These are phyloP conservation scores for Sebastes minor DNA, from an alignment of 2,797 vertebrate species.

Conservation along the genomic window DNA sequence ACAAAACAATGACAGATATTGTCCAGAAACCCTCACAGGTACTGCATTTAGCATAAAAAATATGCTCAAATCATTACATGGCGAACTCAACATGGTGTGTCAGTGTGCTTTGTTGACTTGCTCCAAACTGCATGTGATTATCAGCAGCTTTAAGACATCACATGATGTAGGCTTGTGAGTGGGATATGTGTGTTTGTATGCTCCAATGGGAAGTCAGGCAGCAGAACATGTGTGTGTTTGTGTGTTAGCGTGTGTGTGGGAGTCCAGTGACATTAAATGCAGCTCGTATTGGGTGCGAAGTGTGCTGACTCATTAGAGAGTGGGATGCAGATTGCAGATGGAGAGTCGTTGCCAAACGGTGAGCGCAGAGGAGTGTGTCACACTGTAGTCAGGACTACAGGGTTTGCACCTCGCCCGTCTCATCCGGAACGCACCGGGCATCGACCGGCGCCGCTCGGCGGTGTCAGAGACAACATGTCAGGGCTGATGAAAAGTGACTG, in stretches of 20 bases:
- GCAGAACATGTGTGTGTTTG: slow-evolving; percentile 14
- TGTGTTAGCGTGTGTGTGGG: slow-evolving; percentile 31
- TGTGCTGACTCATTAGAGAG: slow-evolving; percentile 56
- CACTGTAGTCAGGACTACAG: not conserved
- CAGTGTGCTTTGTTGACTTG: too few species aligned
- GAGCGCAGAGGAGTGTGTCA: slow-evolving; percentile 21
- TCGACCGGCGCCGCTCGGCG: not conserved
- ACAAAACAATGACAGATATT: too few species aligned
- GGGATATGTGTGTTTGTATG: not conserved
- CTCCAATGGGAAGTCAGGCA: not conserved
- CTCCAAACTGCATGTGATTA: too few species aligned
- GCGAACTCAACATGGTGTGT: too few species aligned
- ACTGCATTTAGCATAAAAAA: too few species aligned
- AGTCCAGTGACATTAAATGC: slow-evolving; percentile 30
- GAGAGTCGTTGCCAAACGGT: slow-evolving; percentile 7
- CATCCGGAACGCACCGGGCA: not conserved
- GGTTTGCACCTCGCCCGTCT: not conserved
- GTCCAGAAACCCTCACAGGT: too few species aligned
- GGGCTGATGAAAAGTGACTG: slow-evolving; percentile 60
- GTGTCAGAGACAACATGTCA: slow-evolving; percentile 39
- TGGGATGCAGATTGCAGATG: slow-evolving; percentile 41
- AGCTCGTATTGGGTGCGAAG: slow-evolving; percentile 29
- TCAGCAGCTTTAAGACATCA: not conserved
- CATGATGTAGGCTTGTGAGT: not conserved
- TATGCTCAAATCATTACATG: too few species aligned